Base-by-base conservation (phyloP, 2,113 vertebrate species). In the Galemys pyrenaicus region DNA sequence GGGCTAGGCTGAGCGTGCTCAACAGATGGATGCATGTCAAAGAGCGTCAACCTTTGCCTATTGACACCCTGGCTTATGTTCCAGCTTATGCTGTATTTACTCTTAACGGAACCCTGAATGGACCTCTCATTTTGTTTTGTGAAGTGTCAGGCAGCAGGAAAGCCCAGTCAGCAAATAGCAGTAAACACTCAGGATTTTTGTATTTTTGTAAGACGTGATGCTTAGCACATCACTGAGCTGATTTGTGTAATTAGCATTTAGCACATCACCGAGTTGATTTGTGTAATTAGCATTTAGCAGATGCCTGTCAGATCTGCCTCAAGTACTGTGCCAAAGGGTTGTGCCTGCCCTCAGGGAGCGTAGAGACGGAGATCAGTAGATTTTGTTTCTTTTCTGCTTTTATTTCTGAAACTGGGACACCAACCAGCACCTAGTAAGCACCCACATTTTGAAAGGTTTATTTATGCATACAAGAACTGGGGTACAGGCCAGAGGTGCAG, bases 241-340 rank as follows among this genome's bases (percentile, higher is more conserved):
- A 35, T 46, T 10, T 20, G 2, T 20, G 6, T 46, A 16, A 11
- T 81, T 41, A 1, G 12, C 44, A n/a, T 2, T 37, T 16, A 32
- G 30, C 6, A 0, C 9, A 2, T 60, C 0, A 0, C 60, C 32
- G 35, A 49, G 11, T 32, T 65, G 1, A 35, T 46, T 10, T 20
- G 2, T 20, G 6, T 46, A 16, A 11, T 81, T 41, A 1, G 12
- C 44, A n/a, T 2, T 37, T 16, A 32, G 30, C 6, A 0, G 30
- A 11, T 1, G 15, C 32, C 19, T 54, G 0, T 74, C 71, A 20
- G 4, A 3, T 51, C 0, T 4, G n/a, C 15, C n/a, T n/a, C 1
- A 3, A 24, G 46, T 9, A 8, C 56, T 8, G 4, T 41, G 49
- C 51, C 49, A 30, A 15, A 6, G 46, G 20, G 39, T 12, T 67